Base-by-base conservation (phyloP, 2,113 vertebrate species). In the Mobula birostris region DNA sequence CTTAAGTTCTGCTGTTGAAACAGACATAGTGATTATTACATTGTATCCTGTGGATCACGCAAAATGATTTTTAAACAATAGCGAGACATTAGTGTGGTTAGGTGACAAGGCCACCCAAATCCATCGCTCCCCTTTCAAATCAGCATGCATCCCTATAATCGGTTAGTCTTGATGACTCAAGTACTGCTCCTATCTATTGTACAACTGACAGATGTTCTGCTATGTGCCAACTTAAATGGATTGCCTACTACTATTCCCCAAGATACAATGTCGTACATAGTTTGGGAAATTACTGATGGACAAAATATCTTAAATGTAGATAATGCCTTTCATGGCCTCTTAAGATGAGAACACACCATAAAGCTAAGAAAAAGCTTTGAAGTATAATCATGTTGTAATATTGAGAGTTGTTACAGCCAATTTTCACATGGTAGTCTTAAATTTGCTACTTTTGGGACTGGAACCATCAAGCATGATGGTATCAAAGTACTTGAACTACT, bases 1-100 rank as follows among this genome's bases (percentile, higher is more conserved):
- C 40, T 74, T 48, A 93, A 93, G 74, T 48, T 93, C 91, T 74
- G 40, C 72, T 56, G 91, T 9, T 91, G 88, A 70, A 70, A 91
- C 70, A 68, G 29, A 74, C 36, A 74, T 74, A 93, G 91, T 93
- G 91, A 9, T 29, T 93, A 74, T 40, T 48, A 74, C n/a, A 29
- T 72, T 74, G 91, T 27, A 93, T 93, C 91, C 68, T 21, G n/a
- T 74, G 32, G 91, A 93, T 21, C 40, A 74, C 48, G 91, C 21
- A 56, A 24, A 76, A 93, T 74, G 17, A 93, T 74, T 93, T 70
- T 56, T 74, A 74, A 74, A 29, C 21, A 93, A 93, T 56, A 76
- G 56, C 68, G 40, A 56, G 72, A 21, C 36, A 74, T 74, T 36
- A 48, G 58, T 40, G 32, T 72, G 40, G 70, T 93, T 74, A 93